Evolutionary conservation across 2,113 vertebrate genomes (phyloP), one percentile per base, ranked within the genome.

Genomic region (Stegostoma tigrinum): DNA sequence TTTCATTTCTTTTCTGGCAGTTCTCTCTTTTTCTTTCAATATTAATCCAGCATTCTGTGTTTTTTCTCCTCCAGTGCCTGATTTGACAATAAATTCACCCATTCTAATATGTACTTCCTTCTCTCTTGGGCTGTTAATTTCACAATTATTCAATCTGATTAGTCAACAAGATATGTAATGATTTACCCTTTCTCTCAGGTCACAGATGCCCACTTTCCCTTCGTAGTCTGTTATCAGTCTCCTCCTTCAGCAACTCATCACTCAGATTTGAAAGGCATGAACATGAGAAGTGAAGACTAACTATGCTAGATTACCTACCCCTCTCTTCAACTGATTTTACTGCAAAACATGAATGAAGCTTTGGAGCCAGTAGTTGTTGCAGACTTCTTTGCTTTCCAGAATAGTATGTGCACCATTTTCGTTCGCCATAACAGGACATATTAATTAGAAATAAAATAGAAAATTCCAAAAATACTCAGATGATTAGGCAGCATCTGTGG

Each of bases 61-160:
- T 83, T 17, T 42, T 83, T 83, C 10, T 83, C n/a, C n/a, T n/a
- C 38, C 34, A 21, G 78, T 83, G 14, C 17, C 78, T 83, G 78
- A 83, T 83, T 83, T 83, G n/a, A 42, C 78, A 42, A 38, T 83
- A 38, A 83, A 83, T 83, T 83, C 78, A 83, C 78, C n/a, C 78
- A 83, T 83, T 83, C 15, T 83, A 38, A 17, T n/a, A 19, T 83
- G 15, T 38, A 83, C 78, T 21, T 83, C 78, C 78, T 42, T 83
- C n/a, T 83, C 78, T 38, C n/a, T 83, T 38, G 15, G 3, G n/a
- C 78, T 42, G n/a, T 83, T 83, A 19, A 83, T 42, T 83, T 83
- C 15, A 83, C 3, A 83, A 42, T 19, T 38, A 5, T 83, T 83
- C 14, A 42, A 42, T 42, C 78, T 42, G n/a, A 70, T 70, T 70